Evolutionary conservation across 2,797 vertebrate species (phyloP).

Genomic region (Alcedo quadribrachys): DNA sequence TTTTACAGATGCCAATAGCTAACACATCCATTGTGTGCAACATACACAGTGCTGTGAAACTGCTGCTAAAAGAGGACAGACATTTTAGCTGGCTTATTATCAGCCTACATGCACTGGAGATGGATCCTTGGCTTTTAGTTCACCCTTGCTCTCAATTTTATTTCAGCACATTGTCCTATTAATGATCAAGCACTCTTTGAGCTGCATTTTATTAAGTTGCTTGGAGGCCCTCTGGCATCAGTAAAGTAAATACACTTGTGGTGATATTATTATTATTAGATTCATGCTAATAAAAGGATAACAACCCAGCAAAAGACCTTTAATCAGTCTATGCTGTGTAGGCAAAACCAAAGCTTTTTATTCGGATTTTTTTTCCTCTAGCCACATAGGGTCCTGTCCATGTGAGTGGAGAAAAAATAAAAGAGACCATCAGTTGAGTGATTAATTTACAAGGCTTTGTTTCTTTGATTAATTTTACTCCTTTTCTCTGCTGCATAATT

Average conservation of each 20-base stretch:
- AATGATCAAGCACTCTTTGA: conserved; percentile 50
- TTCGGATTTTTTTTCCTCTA: conserved; percentile 7
- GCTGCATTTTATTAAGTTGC: conserved; percentile 60
- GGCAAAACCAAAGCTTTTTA: conserved; percentile 47
- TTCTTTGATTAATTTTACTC: conserved; percentile 49
- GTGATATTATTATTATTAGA: conserved; percentile 70
- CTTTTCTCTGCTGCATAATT: conserved; percentile 54
- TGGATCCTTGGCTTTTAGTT: conserved; percentile 40
- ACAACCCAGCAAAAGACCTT: conserved; percentile 55
- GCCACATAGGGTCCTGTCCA: not conserved
- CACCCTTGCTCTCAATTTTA: conserved; percentile 41
- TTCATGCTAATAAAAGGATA: conserved; percentile 65
- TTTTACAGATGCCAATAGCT: conserved; percentile 45
- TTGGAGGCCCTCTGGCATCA: conserved; percentile 53
- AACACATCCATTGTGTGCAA: conserved; percentile 49
- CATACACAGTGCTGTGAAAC: conserved; percentile 13
- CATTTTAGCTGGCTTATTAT: conserved; percentile 38
- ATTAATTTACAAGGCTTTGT: conserved; percentile 55
- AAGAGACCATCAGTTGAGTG: conserved; percentile 11
- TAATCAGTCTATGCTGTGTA: conserved; percentile 58
- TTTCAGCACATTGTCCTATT: conserved; percentile 58
- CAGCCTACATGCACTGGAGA: conserved; percentile 14
- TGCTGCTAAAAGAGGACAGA: conserved; percentile 36
- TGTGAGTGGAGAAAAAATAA: not conserved
- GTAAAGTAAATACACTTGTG: conserved; percentile 67